Base-by-base conservation (phyloP, 2,113 vertebrate species). In the Etheostoma cragini region DNA sequence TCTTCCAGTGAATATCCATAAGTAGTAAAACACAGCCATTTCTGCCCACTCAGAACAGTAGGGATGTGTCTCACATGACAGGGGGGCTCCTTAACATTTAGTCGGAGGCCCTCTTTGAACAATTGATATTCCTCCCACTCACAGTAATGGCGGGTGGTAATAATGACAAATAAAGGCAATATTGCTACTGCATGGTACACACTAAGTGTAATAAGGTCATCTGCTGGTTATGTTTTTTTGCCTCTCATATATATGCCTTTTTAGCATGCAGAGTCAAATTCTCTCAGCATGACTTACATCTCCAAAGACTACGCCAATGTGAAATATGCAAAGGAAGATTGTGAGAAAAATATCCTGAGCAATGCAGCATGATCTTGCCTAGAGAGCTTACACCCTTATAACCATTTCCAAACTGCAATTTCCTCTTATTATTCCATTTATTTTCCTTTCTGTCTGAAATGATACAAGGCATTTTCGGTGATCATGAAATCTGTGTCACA, bases 121-220 rank as follows among this genome's bases (percentile, higher is more conserved):
- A 81, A 88, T 89, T 92, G 88, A 90, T 92, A 93, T 93, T 93
- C 92, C 89, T 78, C 85, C 91, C 82, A 90, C 89, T 93, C 89
- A 61, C 76, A 42, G 76, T 82, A 89, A 93, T 85, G 62, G 85
- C 73, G 73, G 86, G 92, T 83, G 79, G 89, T 94, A 94, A 94
- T 92, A 90, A 89, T 92, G 91, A 93, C 84, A 94, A 93, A 92
- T 94, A 93, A 92, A 93, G 76, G 92, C 90, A 91, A 92, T 92
- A 90, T 91, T 87, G 81, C 81, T 68, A 84, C 74, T 80, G 78
- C 83, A 87, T 90, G 73, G 84, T 83, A 83, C 72, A 79, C 81
- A 80, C 82, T 58, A 62, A 70, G 76, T 70, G 60, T 92, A 90
- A 94, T 94, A 88, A 94, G 91, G 93, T 94, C 90, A 94, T 91